Evolutionary conservation across 2,888 invertebrate genomes (phyloP).

Genomic region (Drosophila tanythrix): DNA sequence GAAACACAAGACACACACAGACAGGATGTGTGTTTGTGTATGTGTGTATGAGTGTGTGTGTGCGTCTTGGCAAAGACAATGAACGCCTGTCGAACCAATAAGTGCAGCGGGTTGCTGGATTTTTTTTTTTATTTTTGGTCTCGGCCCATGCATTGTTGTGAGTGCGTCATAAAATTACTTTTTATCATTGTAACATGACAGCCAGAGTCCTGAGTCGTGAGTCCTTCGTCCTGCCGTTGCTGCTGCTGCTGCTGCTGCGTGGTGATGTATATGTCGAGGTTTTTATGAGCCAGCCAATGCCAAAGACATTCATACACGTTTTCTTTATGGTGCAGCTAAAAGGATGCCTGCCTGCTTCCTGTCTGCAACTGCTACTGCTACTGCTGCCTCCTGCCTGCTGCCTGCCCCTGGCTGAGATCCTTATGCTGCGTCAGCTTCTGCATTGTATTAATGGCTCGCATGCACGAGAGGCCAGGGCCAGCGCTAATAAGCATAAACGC

Average conservation of each 20-base stretch:
- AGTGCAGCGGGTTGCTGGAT: conserved; percentile 47
- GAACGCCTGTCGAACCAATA: conserved; percentile 67
- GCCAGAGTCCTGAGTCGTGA: conserved; percentile 31
- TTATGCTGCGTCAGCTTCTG: conserved; percentile 37
- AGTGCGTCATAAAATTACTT: conserved; percentile 82
- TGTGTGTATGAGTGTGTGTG: conserved; percentile 3
- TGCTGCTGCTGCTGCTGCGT: background rate
- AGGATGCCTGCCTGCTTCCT: conserved; percentile 56
- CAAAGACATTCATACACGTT: conserved; percentile 71
- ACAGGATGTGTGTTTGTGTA: conserved; percentile 28
- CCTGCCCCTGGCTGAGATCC: background rate
- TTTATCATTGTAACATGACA: conserved; percentile 81
- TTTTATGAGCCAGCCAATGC: conserved; percentile 73
- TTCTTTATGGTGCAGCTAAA: conserved; percentile 73
- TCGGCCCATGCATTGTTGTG: conserved; percentile 47
- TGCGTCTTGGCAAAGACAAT: conserved; percentile 63
- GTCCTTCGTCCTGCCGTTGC: conserved; percentile 11
- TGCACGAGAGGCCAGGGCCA: conserved; percentile 64
- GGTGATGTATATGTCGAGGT: conserved; percentile 58
- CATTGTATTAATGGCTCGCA: conserved; percentile 74
- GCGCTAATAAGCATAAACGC: conserved; percentile 77
- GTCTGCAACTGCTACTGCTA: conserved; percentile 9
- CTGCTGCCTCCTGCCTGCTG: conserved; percentile 2
- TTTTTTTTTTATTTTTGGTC: conserved; percentile 17
- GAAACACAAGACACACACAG: conserved; percentile 14